Percentiles rank a stretch among this genome's conserved stretches.
These are phyloP conservation scores for Amyelois transitella DNA, from an alignment of 1,140 invertebrate species.

Conservation along the genomic window DNA sequence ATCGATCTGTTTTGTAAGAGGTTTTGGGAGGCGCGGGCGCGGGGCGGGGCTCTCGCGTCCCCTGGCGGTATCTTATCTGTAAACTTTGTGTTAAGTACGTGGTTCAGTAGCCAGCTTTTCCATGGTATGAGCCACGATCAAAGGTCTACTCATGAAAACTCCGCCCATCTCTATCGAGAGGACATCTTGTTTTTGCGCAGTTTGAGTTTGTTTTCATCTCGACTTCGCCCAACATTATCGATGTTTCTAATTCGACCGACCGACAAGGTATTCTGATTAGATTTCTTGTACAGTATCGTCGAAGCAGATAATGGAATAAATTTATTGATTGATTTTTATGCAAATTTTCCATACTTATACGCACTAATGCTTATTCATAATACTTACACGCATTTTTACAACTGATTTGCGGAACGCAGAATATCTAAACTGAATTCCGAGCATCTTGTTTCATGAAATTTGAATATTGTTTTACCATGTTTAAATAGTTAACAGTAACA, in stretches of 20 bases:
- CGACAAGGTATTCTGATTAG: not conserved
- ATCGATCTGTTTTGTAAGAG: conserved; percentile 66
- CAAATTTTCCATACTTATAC: not conserved
- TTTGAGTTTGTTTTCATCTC: conserved; percentile 21
- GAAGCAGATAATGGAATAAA: not conserved
- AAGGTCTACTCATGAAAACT: not conserved
- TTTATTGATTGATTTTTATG: not conserved
- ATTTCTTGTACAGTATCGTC: not conserved
- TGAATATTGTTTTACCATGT: too few species aligned
- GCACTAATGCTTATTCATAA: not conserved
- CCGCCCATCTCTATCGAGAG: conserved; percentile 4
- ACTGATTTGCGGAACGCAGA: too few species aligned
- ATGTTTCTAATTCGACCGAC: not conserved
- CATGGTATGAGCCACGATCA: not conserved
- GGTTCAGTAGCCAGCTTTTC: not conserved
- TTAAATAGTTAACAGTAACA: too few species aligned
- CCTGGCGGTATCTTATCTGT: conserved; percentile 15
- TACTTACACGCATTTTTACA: not conserved
- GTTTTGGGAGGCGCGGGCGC: conserved; percentile 36
- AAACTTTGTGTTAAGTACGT: conserved; percentile 17
- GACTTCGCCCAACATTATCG: not conserved
- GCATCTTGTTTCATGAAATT: too few species aligned
- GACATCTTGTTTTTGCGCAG: conserved; percentile 28
- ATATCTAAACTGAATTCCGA: too few species aligned
- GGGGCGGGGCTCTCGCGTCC: conserved; percentile 45